Evolutionary conservation across 2,113 vertebrate genomes (phyloP).

Genomic region (Gymnobelideus leadbeateri): DNA sequence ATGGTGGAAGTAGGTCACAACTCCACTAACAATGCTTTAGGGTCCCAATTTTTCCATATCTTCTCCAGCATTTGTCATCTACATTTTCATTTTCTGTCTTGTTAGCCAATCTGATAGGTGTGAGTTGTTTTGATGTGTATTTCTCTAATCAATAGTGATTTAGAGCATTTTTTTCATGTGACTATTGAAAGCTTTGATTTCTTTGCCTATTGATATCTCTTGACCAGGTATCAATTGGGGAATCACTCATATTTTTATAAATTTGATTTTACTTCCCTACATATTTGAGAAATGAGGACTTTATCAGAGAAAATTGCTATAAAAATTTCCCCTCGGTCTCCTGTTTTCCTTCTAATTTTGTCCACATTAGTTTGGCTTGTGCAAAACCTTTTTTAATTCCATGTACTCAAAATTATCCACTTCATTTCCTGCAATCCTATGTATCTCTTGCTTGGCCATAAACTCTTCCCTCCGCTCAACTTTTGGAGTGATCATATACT

Average conservation of each 20-base stretch:
- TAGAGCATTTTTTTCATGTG: not conserved
- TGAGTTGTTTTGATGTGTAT: no score
- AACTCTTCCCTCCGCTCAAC: not conserved
- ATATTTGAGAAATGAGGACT: not conserved
- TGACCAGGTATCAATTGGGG: not conserved
- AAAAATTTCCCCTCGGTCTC: no score
- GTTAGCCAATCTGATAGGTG: no score
- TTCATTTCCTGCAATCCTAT: not conserved
- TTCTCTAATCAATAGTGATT: no score
- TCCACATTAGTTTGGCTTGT: not conserved
- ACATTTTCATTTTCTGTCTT: not conserved
- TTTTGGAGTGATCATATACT: not conserved
- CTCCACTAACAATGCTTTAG: not conserved
- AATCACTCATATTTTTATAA: not conserved
- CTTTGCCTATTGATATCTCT: not conserved
- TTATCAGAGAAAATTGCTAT: not conserved
- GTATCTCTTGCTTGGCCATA: not conserved
- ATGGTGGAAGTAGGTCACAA: no score
- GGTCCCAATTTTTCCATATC: not conserved
- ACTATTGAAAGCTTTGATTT: not conserved
- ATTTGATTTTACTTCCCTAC: not conserved
- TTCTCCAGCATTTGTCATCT: not conserved
- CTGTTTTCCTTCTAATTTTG: not conserved
- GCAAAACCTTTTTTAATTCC: not conserved
- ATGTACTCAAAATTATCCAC: not conserved